These are phyloP conservation scores for Tinamus major DNA, from an alignment of 2,797 vertebrate genomes.

Conservation along the genomic window DNA sequence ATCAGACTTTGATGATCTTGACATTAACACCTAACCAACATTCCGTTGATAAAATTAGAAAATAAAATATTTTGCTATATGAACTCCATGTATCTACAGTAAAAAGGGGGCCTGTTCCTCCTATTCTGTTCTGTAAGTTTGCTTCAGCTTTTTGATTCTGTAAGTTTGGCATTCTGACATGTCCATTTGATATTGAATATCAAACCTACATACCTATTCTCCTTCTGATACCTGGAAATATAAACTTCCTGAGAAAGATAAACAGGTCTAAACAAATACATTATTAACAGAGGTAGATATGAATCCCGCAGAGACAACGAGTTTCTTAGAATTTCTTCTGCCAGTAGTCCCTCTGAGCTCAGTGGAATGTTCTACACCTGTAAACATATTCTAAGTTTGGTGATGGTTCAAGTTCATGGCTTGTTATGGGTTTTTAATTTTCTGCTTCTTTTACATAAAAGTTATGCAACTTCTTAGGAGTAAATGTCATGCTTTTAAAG, in stretches of 20 bases:
- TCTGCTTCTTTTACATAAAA: neutral
- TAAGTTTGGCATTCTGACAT: neutral
- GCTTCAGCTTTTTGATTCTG: no score
- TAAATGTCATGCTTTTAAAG: neutral
- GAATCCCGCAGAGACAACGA: neutral
- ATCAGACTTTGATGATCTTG: neutral
- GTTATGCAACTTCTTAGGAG: accelerated
- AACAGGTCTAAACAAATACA: neutral
- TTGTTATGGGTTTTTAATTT: neutral
- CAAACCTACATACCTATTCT: neutral
- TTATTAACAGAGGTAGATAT: neutral
- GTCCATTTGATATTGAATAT: neutral
- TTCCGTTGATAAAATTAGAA: neutral
- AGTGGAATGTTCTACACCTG: neutral
- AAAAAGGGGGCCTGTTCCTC: neutral
- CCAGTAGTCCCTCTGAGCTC: neutral
- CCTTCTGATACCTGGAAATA: neutral
- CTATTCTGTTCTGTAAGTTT: neutral
- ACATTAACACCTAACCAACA: accelerated
- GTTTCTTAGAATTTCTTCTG: neutral
- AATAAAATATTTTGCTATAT: neutral
- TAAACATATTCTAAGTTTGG: neutral
- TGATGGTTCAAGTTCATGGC: neutral
- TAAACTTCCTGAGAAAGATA: neutral
- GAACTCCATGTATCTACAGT: neutral